Conservation (phyloP, 2,797 vertebrate genomes). For the Gorsachius magnificus region DNA sequence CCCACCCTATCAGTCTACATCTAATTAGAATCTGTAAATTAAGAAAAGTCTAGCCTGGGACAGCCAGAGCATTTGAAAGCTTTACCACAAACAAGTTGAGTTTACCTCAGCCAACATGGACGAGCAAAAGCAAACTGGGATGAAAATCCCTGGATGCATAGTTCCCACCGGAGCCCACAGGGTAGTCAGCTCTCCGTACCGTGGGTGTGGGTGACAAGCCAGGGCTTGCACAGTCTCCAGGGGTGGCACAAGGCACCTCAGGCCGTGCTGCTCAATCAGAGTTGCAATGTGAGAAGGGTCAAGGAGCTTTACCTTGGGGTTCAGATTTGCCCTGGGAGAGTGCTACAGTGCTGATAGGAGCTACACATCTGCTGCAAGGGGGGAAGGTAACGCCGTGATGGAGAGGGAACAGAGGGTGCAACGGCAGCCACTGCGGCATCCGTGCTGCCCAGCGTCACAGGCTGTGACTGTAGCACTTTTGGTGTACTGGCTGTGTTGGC, state of each 20-base stretch:
- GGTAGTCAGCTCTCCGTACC: background rate
- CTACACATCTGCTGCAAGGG: background rate
- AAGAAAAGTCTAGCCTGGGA: background rate
- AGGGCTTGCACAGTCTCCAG: background rate
- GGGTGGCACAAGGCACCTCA: fast-evolving
- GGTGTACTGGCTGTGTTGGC: background rate
- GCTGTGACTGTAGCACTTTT: background rate
- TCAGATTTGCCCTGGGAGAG: background rate
- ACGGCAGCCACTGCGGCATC: too few species aligned
- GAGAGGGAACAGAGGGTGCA: background rate
- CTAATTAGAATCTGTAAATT: slow-evolving; percentile 22
- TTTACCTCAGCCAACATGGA: background rate
- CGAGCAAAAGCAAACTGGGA: background rate
- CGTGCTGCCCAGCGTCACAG: fast-evolving
- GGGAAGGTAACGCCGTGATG: fast-evolving
- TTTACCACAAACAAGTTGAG: background rate
- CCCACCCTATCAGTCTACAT: background rate
- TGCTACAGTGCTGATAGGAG: background rate
- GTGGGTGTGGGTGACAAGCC: background rate
- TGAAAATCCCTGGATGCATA: background rate
- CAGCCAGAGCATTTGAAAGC: background rate
- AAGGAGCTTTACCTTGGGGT: background rate
- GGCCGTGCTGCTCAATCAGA: background rate
- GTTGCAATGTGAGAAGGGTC: background rate
- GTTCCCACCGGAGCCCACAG: background rate